Evolutionary conservation across 2,888 invertebrate species (phyloP).

Genomic region (Lithophane semibrunnea): DNA sequence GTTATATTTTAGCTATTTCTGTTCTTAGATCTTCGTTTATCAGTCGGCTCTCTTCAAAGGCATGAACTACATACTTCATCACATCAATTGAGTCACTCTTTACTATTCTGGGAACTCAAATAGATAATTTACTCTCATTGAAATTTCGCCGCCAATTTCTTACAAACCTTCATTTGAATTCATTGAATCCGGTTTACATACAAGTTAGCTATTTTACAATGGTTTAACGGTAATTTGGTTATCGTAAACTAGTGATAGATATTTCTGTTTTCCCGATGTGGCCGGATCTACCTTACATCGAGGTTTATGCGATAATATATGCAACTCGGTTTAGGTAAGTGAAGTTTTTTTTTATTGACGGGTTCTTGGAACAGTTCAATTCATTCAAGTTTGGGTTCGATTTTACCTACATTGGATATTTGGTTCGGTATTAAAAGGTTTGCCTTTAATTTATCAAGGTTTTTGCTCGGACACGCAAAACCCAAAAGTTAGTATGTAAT

Average conservation of each 20-base stretch:
- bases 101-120: constrained; percentile 50
- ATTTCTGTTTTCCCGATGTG: neutral
- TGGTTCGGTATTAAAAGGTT: neutral
- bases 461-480: neutral
- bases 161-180: constrained; percentile 26
- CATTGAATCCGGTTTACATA: constrained; percentile 12
- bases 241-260: constrained; percentile 6
- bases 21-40: constrained; percentile 28
- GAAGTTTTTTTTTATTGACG: constrained; percentile 2
- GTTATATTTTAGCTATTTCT: constrained; percentile 1
- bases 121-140: constrained; percentile 53
- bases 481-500: neutral
- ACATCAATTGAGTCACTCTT: constrained; percentile 25
- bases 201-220: constrained; percentile 16
- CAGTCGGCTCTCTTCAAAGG: constrained; percentile 41
- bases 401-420: constrained; percentile 22
- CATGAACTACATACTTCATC: constrained; percentile 16
- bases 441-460: neutral
- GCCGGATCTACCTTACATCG: constrained; percentile 30
- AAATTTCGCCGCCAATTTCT: constrained; percentile 52
- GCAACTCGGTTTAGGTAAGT: neutral
- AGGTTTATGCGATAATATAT: constrained; percentile 32
- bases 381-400: constrained; percentile 17
- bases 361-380: constrained; percentile 1
- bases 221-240: constrained; percentile 7